Conservation (phyloP, 2,113 vertebrate species). For the Eudyptes chrysolophus region DNA sequence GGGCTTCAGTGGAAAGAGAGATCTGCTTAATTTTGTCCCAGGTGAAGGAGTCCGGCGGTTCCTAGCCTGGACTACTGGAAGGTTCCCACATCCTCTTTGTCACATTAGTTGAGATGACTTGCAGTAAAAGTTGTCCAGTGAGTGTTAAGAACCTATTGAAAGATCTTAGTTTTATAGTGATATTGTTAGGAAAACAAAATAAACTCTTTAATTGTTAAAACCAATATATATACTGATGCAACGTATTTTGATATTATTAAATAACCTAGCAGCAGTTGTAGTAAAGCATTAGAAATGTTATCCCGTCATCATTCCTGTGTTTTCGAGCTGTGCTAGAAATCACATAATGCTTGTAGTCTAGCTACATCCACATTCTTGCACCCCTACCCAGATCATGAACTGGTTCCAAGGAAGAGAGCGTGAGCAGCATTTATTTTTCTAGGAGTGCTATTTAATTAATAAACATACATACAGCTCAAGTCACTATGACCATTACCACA, state of each 20-base stretch:
- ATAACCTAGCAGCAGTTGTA: constrained; percentile 26
- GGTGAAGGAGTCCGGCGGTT: constrained; percentile 94
- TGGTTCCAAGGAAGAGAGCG: not conserved
- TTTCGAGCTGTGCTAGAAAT: constrained; percentile 65
- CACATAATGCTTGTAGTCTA: not conserved
- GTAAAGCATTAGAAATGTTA: constrained; percentile 26
- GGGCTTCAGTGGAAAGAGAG: constrained; percentile 90
- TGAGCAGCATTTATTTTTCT: not conserved
- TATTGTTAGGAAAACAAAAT: constrained; percentile 61
- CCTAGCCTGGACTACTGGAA: constrained; percentile 98
- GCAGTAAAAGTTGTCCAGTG: constrained; percentile 80
- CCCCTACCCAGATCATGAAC: not conserved
- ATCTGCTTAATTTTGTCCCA: constrained; percentile 92
- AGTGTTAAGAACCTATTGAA: constrained; percentile 84
- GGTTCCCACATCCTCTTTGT: constrained; percentile 88
- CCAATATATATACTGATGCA: constrained; percentile 19
- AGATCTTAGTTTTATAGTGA: constrained; percentile 75
- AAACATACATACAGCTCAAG: not conserved
- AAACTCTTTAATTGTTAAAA: constrained; percentile 60
- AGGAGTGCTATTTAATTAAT: not conserved
- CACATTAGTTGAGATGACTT: constrained; percentile 83
- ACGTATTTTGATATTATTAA: constrained; percentile 10
- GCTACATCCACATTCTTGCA: not conserved
- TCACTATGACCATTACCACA: not conserved
- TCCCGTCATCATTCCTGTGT: constrained; percentile 49